Base-by-base conservation (phyloP, 2,888 invertebrate genomes). In the Crematogaster levior region DNA sequence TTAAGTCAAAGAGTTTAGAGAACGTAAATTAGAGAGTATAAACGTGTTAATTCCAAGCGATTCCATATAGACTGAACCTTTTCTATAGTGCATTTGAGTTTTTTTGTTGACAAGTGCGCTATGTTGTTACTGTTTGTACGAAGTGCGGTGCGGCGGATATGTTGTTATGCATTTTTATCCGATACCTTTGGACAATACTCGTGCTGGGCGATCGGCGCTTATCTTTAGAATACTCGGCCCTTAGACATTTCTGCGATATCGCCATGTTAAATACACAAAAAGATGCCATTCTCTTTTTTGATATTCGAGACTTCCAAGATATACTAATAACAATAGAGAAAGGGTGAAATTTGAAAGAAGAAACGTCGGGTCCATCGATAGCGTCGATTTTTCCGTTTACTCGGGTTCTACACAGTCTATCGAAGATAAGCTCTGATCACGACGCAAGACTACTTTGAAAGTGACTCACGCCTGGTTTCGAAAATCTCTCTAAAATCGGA, bases 41-140 rank as follows among this genome's bases (percentile, higher is more conserved):
- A 37, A 37, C 34, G 37, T 46, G 34, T 66, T 74, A 72, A 43
- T 48, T 79, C 53, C 65, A 75, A 74, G 40, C 83, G 53, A 82
- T 58, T 46, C n/a, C n/a, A 24, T 63, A 72, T 63, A 88, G 86
- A 87, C 82, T 87, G 84, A 89, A 56, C 72, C 53, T 81, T 70
- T 84, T 79, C 79, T 77, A 82, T 86, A 83, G 80, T 85, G 82
- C 84, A 85, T 87, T 85, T 81, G 68, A 56, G 74, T 81, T 85
- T 84, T 87, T 89, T 82, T 82, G 85, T 86, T 82, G 27, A 89
- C 70, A 88, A 86, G 70, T 87, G 87, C 81, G 84, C 89, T 89
- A 85, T 89, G 87, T 86, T 89, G 84, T 87, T 89, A 87, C 74
- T 85, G 83, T 87, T 83, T 87, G 58, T 81, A 77, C 43, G 53